A percentile compares a stretch with the other conserved stretches of the same genome.
Conservation (phyloP, 2,797 vertebrate genomes). For the Pyrocephalus nanus region DNA sequence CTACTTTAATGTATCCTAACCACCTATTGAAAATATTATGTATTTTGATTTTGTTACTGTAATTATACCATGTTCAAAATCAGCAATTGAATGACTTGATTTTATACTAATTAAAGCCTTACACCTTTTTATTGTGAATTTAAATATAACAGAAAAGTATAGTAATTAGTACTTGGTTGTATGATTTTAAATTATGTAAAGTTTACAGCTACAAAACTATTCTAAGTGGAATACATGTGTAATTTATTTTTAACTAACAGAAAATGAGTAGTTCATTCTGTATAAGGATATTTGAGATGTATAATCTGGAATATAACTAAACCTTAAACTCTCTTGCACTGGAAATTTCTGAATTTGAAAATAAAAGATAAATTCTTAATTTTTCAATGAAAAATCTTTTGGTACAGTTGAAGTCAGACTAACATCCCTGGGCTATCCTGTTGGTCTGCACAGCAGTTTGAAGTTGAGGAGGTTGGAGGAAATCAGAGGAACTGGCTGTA, state of each 20-base stretch:
- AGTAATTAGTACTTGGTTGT: slow-evolving; percentile 26
- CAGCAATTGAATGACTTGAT: neutral
- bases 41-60: slow-evolving; percentile 26
- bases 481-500: neutral
- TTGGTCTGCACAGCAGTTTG: neutral
- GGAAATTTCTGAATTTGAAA: neutral
- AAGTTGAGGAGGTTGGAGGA: neutral
- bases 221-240: neutral
- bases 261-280: neutral
- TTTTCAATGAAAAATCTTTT: neutral
- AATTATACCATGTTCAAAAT: slow-evolving; percentile 34
- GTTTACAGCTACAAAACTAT: slow-evolving; percentile 5
- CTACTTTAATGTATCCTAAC: neutral
- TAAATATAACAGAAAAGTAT: slow-evolving; percentile 22
- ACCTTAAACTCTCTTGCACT: neutral
- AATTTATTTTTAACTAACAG: slow-evolving; percentile 38
- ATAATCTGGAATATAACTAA: neutral
- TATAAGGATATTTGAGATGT: neutral
- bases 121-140: slow-evolving; percentile 36
- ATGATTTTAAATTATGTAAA: slow-evolving; percentile 58
- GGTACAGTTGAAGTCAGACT: neutral
- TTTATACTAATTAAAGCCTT: slow-evolving; percentile 25
- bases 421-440: neutral
- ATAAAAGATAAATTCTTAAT: neutral
- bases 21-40: neutral